Evolutionary conservation across 2,888 invertebrate genomes (phyloP).

Genomic region (Melieria omissa): DNA sequence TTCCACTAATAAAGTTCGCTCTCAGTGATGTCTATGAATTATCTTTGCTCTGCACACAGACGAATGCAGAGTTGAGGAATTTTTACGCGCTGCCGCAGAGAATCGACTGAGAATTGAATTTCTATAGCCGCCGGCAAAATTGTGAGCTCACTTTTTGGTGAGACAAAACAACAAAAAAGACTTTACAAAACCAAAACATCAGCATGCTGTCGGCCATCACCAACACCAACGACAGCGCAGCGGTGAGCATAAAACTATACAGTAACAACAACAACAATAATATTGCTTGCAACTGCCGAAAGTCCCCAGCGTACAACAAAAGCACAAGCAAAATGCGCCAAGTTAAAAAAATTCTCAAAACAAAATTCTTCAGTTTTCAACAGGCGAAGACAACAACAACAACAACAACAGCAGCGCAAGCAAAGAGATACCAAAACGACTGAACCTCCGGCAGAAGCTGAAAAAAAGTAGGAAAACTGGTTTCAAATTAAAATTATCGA

Average conservation of each 20-base stretch:
- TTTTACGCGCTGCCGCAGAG: too few species aligned
- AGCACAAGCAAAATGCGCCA: background rate
- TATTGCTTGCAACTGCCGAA: background rate
- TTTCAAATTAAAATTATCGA: slow-evolving; percentile 65
- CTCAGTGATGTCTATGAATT: too few species aligned
- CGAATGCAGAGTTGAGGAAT: too few species aligned
- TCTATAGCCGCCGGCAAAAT: too few species aligned
- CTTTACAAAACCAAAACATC: too few species aligned
- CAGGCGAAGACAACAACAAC: background rate
- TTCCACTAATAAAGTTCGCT: too few species aligned
- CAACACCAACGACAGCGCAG: slow-evolving; percentile 32
- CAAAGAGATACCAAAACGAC: background rate
- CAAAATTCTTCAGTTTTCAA: slow-evolving; percentile 9
- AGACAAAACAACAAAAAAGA: too few species aligned
- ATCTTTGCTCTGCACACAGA: too few species aligned
- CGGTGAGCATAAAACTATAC: slow-evolving; percentile 6
- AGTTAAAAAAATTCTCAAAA: slow-evolving; percentile 19
- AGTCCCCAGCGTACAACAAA: slow-evolving; percentile 7
- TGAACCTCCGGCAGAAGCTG: background rate
- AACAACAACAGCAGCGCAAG: background rate
- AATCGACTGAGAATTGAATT: too few species aligned
- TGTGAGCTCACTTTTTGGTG: too few species aligned
- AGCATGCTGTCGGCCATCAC: slow-evolving; percentile 5
- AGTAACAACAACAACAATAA: slow-evolving; percentile 13
- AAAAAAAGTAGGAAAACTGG: slow-evolving; percentile 55